These are phyloP conservation scores for Lasioglossum oenotherae DNA, from an alignment of 2,888 invertebrate genomes.

Conservation along the genomic window DNA sequence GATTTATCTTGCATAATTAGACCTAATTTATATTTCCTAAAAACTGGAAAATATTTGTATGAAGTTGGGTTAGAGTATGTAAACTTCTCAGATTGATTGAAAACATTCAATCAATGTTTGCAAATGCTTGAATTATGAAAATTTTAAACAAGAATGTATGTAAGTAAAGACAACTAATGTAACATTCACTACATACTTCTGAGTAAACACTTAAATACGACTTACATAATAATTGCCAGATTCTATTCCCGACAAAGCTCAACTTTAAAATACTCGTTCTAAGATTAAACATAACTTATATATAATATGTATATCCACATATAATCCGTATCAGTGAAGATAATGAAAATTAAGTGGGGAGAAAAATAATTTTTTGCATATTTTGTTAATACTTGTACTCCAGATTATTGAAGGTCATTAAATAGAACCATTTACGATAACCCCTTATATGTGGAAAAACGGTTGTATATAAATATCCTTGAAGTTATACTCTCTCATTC, in stretches of 20 bases:
- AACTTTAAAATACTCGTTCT: conserved; percentile 31
- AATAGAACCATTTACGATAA: not conserved
- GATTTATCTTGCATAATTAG: conserved; percentile 61
- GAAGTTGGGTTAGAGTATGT: conserved; percentile 32
- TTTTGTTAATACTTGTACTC: not conserved
- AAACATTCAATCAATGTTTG: not conserved
- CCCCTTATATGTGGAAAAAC: no score
- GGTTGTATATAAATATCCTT: no score
- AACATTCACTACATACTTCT: conserved; percentile 7
- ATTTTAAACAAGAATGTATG: not conserved
- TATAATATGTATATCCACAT: not conserved
- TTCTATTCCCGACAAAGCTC: conserved; percentile 12
- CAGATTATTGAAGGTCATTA: not conserved
- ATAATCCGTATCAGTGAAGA: not conserved
- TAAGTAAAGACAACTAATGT: not conserved
- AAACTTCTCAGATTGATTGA: not conserved
- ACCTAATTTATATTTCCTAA: conserved; percentile 27
- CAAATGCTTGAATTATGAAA: not conserved
- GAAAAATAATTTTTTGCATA: not conserved
- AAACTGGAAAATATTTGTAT: conserved; percentile 25
- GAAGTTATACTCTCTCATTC: no score
- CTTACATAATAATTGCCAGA: conserved; percentile 42
- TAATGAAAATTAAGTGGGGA: not conserved
- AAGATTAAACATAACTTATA: conserved; percentile 5
- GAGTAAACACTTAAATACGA: conserved; percentile 8